phyloP scores from a whole-genome alignment of 92 coral and sea anemone species.

The Galaxea fascicularis region DNA sequence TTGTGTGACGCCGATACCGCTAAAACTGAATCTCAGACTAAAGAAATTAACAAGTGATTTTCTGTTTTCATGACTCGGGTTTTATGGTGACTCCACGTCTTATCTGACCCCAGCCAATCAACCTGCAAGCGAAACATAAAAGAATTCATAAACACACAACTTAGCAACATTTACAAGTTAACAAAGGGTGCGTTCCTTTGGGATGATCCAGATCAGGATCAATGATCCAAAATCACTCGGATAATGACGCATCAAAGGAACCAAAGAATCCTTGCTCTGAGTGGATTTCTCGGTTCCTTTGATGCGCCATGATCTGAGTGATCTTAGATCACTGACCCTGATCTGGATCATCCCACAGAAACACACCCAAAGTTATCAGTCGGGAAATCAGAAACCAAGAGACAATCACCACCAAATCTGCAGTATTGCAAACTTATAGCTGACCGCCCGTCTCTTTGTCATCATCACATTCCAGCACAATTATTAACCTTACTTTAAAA shows the following conservation, averaged over 20 bases:
- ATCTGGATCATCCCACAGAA: no score
- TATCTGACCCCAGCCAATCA: slow-evolving; percentile 99
- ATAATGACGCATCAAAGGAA: no score
- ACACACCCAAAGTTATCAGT: no score
- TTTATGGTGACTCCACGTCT: slow-evolving; percentile 96
- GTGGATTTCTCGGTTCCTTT: no score
- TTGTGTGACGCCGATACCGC: background rate
- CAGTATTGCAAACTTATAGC: slow-evolving; percentile 39
- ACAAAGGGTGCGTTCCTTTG: no score
- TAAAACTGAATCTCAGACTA: background rate
- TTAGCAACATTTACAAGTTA: no score
- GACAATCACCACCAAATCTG: slow-evolving; percentile 71
- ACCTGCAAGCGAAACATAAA: slow-evolving; percentile 58
- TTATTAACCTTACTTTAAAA: background rate
- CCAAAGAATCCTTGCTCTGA: no score
- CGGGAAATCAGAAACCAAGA: slow-evolving; percentile 55
- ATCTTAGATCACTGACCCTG: no score
- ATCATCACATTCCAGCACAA: slow-evolving; percentile 54
- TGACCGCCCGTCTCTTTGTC: slow-evolving; percentile 74
- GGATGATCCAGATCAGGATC: no score
- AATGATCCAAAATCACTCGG: no score
- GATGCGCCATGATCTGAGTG: no score
- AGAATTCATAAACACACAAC: background rate
- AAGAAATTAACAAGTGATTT: background rate
- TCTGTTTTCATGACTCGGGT: slow-evolving; percentile 69